Conservation (phyloP, 2,113 vertebrate species). For the Alligator sinensis region DNA sequence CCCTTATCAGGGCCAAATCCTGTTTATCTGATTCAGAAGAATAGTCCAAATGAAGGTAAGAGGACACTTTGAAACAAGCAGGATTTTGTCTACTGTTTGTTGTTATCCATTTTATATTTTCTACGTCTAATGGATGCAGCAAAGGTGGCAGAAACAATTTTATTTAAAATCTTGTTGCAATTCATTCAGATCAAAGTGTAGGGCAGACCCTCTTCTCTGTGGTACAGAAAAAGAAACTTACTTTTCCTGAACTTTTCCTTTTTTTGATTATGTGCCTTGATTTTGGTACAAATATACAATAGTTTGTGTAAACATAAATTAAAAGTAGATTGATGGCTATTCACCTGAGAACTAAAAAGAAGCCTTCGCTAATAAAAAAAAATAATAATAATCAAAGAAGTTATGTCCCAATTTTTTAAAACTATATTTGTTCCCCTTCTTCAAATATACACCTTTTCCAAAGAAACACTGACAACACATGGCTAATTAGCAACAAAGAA, state of each 20-base stretch:
- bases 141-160: constrained; percentile 35
- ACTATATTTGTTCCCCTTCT: constrained; percentile 16
- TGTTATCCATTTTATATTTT: constrained; percentile 36
- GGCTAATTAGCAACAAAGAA: constrained; percentile 74
- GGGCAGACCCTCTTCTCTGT: constrained; percentile 2
- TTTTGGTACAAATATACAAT: constrained; percentile 29
- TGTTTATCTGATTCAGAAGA: background rate
- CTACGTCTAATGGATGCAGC: background rate
- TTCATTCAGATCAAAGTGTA: constrained; percentile 56
- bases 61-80: constrained; percentile 51
- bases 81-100: constrained; percentile 32
- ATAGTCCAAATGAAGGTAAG: constrained; percentile 48
- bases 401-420: constrained; percentile 37
- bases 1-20: constrained; percentile 20
- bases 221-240: constrained; percentile 19
- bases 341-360: background rate
- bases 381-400: background rate
- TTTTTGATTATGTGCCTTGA: background rate
- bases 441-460: constrained; percentile 10
- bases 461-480: constrained; percentile 35
- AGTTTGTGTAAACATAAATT: constrained; percentile 24
- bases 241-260: background rate
- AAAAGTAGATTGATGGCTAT: constrained; percentile 27
- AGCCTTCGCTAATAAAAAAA: background rate
- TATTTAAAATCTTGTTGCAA: constrained; percentile 41